These are phyloP conservation scores for Nineta flava DNA, from an alignment of 2,888 invertebrate species.

Conservation along the genomic window DNA sequence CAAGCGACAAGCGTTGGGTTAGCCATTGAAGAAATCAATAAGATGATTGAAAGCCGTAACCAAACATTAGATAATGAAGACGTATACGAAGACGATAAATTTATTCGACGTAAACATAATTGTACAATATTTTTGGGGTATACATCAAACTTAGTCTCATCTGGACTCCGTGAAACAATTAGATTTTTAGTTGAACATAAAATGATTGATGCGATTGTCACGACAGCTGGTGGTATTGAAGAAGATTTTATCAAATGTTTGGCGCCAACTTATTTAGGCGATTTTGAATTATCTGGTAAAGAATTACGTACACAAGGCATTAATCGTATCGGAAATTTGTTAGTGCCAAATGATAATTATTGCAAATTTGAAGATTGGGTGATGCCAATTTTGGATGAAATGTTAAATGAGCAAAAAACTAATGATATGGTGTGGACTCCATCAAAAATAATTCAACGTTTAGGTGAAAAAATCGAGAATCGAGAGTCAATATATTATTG, in stretches of 20 bases:
- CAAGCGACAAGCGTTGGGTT: constrained; percentile 92
- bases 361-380: constrained; percentile 97
- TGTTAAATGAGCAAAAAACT: constrained; percentile 73
- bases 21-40: constrained; percentile 80
- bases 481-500: constrained; percentile 90
- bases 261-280: constrained; percentile 85
- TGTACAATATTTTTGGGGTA: constrained; percentile 96
- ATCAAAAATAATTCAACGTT: constrained; percentile 62
- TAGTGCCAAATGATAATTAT: constrained; percentile 97
- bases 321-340: constrained; percentile 72
- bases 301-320: constrained; percentile 69
- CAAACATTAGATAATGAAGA: constrained; percentile 50
- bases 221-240: constrained; percentile 95
- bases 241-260: constrained; percentile 99
- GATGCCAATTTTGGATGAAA: constrained; percentile 79
- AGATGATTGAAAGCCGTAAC: constrained; percentile 69
- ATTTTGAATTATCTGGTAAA: constrained; percentile 71
- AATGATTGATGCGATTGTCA: constrained; percentile 90
- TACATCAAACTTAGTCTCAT: constrained; percentile 94
- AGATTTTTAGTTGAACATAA: constrained; percentile 72
- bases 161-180: constrained; percentile 84
- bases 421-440: constrained; percentile 77
- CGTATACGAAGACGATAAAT: constrained; percentile 60
- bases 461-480: constrained; percentile 85
- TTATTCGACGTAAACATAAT: constrained; percentile 55